Percentiles rank a stretch among this genome's conserved stretches.
Evolutionary conservation across 1,140 invertebrate species (phyloP).

Genomic region (Solenopsis fugax): DNA sequence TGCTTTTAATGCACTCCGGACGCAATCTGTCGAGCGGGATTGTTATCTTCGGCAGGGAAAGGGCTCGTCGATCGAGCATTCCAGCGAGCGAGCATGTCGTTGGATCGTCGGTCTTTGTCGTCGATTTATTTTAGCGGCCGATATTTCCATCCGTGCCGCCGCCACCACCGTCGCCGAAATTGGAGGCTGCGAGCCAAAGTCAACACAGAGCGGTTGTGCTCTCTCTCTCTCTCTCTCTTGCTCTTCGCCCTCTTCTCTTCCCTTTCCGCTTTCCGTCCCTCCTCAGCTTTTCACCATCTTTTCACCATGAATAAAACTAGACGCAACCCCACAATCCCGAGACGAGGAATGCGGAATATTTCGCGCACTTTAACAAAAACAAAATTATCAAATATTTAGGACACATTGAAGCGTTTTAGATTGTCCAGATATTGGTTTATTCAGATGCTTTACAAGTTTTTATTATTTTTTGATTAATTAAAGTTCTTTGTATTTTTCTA

Average conservation of each 20-base stretch:
- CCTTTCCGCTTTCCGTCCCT: conserved; percentile 9
- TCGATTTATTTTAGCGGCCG: conserved; percentile 83
- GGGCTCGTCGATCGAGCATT: conserved; percentile 68
- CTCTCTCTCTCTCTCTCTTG: conserved; percentile 53
- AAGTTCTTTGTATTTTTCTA: too few relatives aligned
- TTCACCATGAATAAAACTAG: conserved; percentile 34
- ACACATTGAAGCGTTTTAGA: too few relatives aligned
- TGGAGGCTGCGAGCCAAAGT: conserved; percentile 79
- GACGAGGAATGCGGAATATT: neutral
- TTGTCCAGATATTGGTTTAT: too few relatives aligned
- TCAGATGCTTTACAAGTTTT: neutral
- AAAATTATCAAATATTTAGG: too few relatives aligned
- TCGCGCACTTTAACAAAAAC: neutral
- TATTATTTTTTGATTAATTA: neutral
- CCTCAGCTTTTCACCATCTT: conserved; percentile 46
- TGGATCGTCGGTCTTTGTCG: conserved; percentile 75
- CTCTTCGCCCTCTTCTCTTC: conserved; percentile 33
- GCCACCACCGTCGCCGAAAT: conserved; percentile 67
- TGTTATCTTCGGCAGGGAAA: conserved; percentile 66
- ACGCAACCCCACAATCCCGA: neutral
- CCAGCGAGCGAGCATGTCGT: conserved; percentile 65
- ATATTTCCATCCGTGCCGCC: conserved; percentile 82
- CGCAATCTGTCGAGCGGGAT: conserved; percentile 26
- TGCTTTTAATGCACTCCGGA: conserved; percentile 47
- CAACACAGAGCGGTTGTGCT: conserved; percentile 74